Evolutionary conservation across 2,797 vertebrate genomes (phyloP).

Genomic region (Sebastes flavidus): DNA sequence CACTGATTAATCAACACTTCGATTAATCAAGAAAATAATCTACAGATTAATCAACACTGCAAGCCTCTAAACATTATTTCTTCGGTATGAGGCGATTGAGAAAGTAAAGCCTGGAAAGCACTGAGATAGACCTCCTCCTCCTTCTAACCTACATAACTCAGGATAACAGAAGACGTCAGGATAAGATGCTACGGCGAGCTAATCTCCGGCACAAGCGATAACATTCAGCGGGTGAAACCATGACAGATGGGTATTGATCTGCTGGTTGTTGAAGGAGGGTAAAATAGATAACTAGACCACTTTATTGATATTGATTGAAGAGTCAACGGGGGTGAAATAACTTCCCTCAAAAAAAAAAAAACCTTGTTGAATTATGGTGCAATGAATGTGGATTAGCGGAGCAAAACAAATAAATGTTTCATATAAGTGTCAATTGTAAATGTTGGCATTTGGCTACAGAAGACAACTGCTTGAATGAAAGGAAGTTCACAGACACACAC

Average conservation of each 20-base stretch:
- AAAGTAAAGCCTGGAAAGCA: constrained; percentile 1
- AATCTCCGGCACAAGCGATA: constrained; percentile 77
- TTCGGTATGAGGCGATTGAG: neutral
- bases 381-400: neutral
- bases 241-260: constrained; percentile 81
- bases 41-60: fast-evolving
- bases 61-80: neutral
- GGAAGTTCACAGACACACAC: neutral
- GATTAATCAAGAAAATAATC: no score
- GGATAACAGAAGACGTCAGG: constrained; percentile 65
- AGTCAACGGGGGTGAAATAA: constrained; percentile 48
- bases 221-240: constrained; percentile 72
- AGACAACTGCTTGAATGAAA: neutral
- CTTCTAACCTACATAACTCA: constrained; percentile 49
- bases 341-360: neutral
- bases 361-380: neutral
- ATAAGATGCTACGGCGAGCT: constrained; percentile 68
- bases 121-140: constrained; percentile 14
- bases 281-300: constrained; percentile 72
- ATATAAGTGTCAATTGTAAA: neutral
- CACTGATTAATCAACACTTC: no score
- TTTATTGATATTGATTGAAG: constrained; percentile 74
- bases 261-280: constrained; percentile 54
- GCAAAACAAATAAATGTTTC: neutral
- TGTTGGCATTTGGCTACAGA: neutral